Evolutionary conservation across 2,797 vertebrate genomes (phyloP).

Genomic region (Neostethus bicornis): DNA sequence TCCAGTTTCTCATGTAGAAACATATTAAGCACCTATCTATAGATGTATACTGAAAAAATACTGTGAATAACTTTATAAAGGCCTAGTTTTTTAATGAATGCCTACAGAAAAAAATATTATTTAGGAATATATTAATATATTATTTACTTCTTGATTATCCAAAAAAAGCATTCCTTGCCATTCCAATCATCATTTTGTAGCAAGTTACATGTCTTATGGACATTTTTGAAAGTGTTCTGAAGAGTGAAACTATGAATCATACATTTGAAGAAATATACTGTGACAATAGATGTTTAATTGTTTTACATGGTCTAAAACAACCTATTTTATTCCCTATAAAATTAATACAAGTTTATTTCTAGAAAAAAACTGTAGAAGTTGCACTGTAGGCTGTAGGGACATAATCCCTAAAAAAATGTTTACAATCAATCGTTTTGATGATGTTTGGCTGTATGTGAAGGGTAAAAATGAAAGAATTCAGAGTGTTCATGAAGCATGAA

Average conservation of each 20-base stretch:
- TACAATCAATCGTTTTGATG: slow-evolving; percentile 46
- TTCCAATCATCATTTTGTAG: slow-evolving; percentile 69
- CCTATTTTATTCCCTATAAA: slow-evolving; percentile 3
- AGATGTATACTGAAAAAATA: slow-evolving; percentile 79
- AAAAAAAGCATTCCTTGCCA: slow-evolving; percentile 66
- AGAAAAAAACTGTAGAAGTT: slow-evolving; percentile 44
- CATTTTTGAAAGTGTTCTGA: slow-evolving; percentile 52
- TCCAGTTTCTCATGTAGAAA: slow-evolving; percentile 76
- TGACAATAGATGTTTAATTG: slow-evolving; percentile 30
- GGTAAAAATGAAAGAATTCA: slow-evolving; percentile 27
- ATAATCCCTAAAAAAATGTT: slow-evolving; percentile 52
- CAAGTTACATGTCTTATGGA: slow-evolving; percentile 51
- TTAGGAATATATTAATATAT: slow-evolving; percentile 60
- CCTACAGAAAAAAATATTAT: slow-evolving; percentile 56
- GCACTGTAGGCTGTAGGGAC: slow-evolving; percentile 43
- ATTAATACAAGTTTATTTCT: slow-evolving; percentile 21
- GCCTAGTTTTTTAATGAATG: slow-evolving; percentile 71
- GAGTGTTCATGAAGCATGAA: slow-evolving; percentile 54
- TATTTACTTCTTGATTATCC: slow-evolving; percentile 50
- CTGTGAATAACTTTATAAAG: slow-evolving; percentile 81
- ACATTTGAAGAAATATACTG: slow-evolving; percentile 29
- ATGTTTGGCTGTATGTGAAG: slow-evolving; percentile 24
- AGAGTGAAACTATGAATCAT: slow-evolving; percentile 27
- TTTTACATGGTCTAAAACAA: slow-evolving; percentile 10
- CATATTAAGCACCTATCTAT: slow-evolving; percentile 72